Base-by-base conservation (phyloP, 2,113 vertebrate species). In the Pituophis catenifer region DNA sequence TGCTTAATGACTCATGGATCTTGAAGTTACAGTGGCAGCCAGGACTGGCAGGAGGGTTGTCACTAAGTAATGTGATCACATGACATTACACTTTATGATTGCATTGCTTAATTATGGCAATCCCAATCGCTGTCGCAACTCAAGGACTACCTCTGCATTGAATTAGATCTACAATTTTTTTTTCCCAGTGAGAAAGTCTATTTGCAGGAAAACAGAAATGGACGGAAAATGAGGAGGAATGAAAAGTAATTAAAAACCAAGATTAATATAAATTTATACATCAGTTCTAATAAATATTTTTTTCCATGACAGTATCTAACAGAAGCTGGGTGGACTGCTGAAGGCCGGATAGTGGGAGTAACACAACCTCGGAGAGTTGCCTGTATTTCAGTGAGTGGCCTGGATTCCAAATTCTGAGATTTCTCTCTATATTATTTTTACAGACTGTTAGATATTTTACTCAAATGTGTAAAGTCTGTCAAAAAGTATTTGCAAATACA, bases 331-430 rank as follows among this genome's bases (percentile, higher is more conserved):
- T 99, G 99, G 99, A 98, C 99, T 1, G 98, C 99, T 0, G 99
- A 99, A 94, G 99, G 99, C 88, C 98, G 98, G 97, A 98, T 99
- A 57, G 98, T 99, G 6, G 99, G 99, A 29, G 98, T 99, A 96
- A 99, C 99, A 0, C 99, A 99, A 96, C 99, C 99, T 93, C 98
- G 99, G 0, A 98, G 99, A 5, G 99, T 99, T 89, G 99, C 99
- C 90, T 99, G 99, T 54, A 98, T 99, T 95, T 98, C 99, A 5
- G 99, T 99, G 97, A 98, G 99, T 98, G 93, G 93, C 17, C 33
- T 38, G 17, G 15, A 81, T 94, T 86, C 15, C 0, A 0, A 75
- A 57, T 86, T 58, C 38, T 70, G 50, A 33, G 12, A 11, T 58
- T 92, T 48, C 70, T 94, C 88, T 90, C 19, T 70, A n/a, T 2